These are phyloP conservation scores for Hippocampus guttulatus DNA, from an alignment of 2,113 vertebrate genomes.

Conservation along the genomic window DNA sequence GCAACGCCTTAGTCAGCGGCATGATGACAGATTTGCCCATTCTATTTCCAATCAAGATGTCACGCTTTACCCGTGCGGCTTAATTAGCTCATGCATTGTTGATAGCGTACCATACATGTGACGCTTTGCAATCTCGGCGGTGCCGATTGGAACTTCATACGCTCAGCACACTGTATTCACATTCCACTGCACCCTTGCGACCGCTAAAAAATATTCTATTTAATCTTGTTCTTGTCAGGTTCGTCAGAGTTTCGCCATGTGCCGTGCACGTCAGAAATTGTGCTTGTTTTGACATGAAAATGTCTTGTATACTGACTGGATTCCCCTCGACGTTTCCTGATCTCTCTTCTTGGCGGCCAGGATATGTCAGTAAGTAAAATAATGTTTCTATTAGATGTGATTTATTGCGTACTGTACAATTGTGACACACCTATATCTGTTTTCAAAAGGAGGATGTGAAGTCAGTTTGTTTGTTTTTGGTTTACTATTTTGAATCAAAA, in stretches of 20 bases:
- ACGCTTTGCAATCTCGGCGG: background rate
- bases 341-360: slow-evolving; percentile 19
- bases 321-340: slow-evolving; percentile 3
- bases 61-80: slow-evolving; percentile 27
- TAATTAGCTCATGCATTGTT: slow-evolving; percentile 38
- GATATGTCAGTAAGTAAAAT: background rate
- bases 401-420: background rate
- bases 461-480: too few species aligned
- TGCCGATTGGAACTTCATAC: slow-evolving; percentile 12
- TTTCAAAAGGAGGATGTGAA: background rate
- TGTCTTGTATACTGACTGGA: slow-evolving; percentile 36
- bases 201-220: background rate
- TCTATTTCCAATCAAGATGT: slow-evolving; percentile 21
- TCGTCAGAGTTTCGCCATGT: background rate
- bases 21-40: slow-evolving; percentile 32
- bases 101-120: background rate
- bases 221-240: background rate
- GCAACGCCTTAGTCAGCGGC: slow-evolving; percentile 30
- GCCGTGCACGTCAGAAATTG: background rate
- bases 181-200: slow-evolving; percentile 9
- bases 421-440: background rate
- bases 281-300: slow-evolving; percentile 29
- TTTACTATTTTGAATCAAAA: too few species aligned
- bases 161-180: slow-evolving; percentile 1
- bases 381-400: background rate